These are phyloP conservation scores for Dolichopus griseipennis DNA, from an alignment of 2,888 invertebrate species.

Conservation along the genomic window DNA sequence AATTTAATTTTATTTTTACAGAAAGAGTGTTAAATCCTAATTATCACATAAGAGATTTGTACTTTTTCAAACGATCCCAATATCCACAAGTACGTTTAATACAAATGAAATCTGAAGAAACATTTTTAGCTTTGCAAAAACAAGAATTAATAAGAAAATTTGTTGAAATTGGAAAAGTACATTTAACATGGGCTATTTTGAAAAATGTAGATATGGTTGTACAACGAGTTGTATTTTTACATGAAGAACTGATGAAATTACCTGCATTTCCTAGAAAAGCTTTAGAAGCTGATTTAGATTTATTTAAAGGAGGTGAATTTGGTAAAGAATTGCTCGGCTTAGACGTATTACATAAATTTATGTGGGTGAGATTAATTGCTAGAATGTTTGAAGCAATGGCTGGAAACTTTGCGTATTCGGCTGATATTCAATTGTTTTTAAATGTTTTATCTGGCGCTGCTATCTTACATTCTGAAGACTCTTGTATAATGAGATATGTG, in stretches of 20 bases:
- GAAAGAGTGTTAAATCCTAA: slow-evolving; percentile 94
- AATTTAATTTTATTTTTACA: slow-evolving; percentile 36
- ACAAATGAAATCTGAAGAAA: slow-evolving; percentile 86
- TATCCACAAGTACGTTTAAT: slow-evolving; percentile 94
- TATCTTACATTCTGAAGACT: slow-evolving; percentile 93
- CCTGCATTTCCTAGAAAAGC: slow-evolving; percentile 98
- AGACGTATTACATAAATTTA: slow-evolving; percentile 95
- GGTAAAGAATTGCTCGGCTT: slow-evolving; percentile 85
- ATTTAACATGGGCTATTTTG: slow-evolving; percentile 82
- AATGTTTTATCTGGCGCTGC: slow-evolving; percentile 96
- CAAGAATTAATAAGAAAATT: slow-evolving; percentile 90
- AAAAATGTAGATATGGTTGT: slow-evolving; percentile 93
- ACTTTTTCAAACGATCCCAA: slow-evolving; percentile 92
- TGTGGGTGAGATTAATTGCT: slow-evolving; percentile 95
- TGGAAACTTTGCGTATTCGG: slow-evolving; percentile 91
- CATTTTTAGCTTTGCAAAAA: slow-evolving; percentile 78
- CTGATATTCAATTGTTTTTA: slow-evolving; percentile 93
- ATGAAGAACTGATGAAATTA: slow-evolving; percentile 96
- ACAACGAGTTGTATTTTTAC: slow-evolving; percentile 94
- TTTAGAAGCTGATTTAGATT: slow-evolving; percentile 88
- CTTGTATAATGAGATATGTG: slow-evolving; percentile 88
- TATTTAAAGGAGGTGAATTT: slow-evolving; percentile 81
- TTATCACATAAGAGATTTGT: slow-evolving; percentile 90
- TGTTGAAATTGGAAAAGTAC: slow-evolving; percentile 93
- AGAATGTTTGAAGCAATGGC: slow-evolving; percentile 98